These are phyloP conservation scores for Nemopilema nomurai DNA, from an alignment of 30 jellyfish, hydroid and myxozoan species.

Conservation along the genomic window DNA sequence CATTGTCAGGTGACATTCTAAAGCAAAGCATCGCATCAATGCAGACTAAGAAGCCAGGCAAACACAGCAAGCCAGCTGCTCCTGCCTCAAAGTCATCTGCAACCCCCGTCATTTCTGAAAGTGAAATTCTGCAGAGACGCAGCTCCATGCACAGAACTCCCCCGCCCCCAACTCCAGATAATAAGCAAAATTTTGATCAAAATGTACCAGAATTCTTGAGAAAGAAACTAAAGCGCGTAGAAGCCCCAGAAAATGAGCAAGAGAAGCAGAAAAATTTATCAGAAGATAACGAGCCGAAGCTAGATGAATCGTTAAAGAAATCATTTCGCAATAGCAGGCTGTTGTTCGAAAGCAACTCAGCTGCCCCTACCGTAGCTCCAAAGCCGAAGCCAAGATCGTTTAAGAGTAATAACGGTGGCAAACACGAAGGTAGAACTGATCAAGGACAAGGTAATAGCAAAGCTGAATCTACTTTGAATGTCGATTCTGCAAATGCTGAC, in stretches of 20 bases:
- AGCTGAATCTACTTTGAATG: background rate
- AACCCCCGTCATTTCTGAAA: constrained; percentile 18
- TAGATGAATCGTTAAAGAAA: constrained; percentile 1
- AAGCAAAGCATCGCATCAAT: constrained; percentile 38
- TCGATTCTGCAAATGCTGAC: background rate
- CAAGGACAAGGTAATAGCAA: background rate
- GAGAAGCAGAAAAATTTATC: background rate
- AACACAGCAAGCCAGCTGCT: background rate
- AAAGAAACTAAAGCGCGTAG: constrained; percentile 51
- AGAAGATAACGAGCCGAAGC: background rate
- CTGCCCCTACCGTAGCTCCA: constrained; percentile 35
- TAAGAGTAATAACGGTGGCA: background rate
- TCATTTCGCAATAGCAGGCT: constrained; percentile 45
- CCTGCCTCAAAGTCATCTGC: constrained; percentile 3
- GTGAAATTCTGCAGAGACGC: constrained; percentile 14
- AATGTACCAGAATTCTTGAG: constrained; percentile 46
- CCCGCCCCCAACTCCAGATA: constrained; percentile 58
- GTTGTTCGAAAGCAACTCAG: constrained; percentile 39
- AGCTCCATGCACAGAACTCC: constrained; percentile 59
- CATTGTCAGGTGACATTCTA: constrained; percentile 50
- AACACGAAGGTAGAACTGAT: background rate
- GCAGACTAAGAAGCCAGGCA: background rate
- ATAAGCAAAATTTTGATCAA: constrained; percentile 23
- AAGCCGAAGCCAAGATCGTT: constrained; percentile 31
- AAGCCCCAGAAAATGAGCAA: background rate